phyloP scores from a whole-genome alignment of 2,888 invertebrate genomes.

The Tubiluchus corallicola region DNA sequence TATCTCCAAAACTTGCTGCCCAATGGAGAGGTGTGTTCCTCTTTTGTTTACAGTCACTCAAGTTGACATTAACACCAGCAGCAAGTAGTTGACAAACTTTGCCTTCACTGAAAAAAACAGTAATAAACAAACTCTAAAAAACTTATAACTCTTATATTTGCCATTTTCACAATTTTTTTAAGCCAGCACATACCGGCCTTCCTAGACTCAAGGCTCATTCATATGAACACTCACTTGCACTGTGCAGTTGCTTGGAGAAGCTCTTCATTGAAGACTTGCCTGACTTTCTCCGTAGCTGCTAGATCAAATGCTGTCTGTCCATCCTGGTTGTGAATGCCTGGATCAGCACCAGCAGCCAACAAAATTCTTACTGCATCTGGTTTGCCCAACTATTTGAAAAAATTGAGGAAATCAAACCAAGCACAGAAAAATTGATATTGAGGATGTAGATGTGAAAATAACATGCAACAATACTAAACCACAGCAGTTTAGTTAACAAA shows the following conservation, averaged over 20 bases:
- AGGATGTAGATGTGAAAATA: too few species aligned
- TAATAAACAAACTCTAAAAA: conserved; percentile 9
- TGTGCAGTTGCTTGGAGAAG: conserved; percentile 40
- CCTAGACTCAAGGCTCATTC: too few species aligned
- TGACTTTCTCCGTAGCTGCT: conserved; percentile 32
- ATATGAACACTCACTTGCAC: conserved; percentile 42
- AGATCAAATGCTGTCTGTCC: conserved; percentile 38
- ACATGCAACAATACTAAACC: too few species aligned
- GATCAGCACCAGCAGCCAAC: conserved; percentile 39
- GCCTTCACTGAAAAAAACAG: conserved; percentile 31
- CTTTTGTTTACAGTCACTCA: conserved; percentile 39
- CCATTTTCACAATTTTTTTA: too few species aligned
- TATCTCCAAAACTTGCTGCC: conserved; percentile 42
- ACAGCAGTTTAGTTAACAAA: too few species aligned
- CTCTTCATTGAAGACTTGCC: conserved; percentile 39
- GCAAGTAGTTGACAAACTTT: conserved; percentile 38
- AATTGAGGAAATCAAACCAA: too few species aligned
- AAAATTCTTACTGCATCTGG: conserved; percentile 39
- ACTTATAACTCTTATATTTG: too few species aligned
- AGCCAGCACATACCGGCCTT: too few species aligned
- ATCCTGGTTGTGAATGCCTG: conserved; percentile 36
- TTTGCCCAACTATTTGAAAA: conserved; percentile 31
- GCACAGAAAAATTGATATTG: too few species aligned
- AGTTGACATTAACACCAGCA: conserved; percentile 39
- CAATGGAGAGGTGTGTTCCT: conserved; percentile 43